Conservation (phyloP, 2,888 invertebrate genomes). For the Autographa pulchrina region DNA sequence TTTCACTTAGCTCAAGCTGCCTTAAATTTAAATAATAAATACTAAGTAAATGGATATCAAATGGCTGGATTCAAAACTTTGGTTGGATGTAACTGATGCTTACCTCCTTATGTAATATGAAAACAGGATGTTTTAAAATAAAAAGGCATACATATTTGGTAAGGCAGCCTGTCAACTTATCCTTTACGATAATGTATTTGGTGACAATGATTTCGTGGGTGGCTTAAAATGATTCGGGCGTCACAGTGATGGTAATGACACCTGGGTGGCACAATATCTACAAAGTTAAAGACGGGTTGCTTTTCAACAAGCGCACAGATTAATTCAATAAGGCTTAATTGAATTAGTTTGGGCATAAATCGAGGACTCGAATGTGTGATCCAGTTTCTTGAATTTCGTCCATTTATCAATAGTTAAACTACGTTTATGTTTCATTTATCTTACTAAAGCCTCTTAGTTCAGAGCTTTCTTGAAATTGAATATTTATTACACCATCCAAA, state of each 20-base stretch:
- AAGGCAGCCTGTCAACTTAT: constrained; percentile 11
- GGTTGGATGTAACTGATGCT: background rate
- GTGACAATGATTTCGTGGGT: constrained; percentile 42
- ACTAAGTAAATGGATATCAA: background rate
- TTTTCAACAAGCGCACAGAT: constrained; percentile 11
- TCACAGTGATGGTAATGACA: constrained; percentile 21
- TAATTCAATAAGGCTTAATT: constrained; percentile 5
- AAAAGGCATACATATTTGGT: background rate
- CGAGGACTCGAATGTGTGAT: background rate
- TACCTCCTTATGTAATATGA: background rate
- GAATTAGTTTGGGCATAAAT: constrained; percentile 1
- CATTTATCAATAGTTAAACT: constrained; percentile 6
- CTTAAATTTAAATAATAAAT: background rate
- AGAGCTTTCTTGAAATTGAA: constrained; percentile 27
- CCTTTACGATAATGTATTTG: constrained; percentile 17
- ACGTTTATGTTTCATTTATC: constrained; percentile 6
- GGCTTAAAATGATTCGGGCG: constrained; percentile 49
- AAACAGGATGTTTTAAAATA: background rate
- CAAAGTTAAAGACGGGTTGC: background rate
- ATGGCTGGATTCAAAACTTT: background rate
- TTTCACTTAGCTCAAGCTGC: background rate
- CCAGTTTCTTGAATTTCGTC: background rate
- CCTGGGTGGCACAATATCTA: constrained; percentile 43
- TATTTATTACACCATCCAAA: constrained; percentile 26
- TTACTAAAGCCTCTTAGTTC: constrained; percentile 9